Evolutionary conservation across 2,797 vertebrate species (phyloP).

Genomic region (Nannoperca obscura): DNA sequence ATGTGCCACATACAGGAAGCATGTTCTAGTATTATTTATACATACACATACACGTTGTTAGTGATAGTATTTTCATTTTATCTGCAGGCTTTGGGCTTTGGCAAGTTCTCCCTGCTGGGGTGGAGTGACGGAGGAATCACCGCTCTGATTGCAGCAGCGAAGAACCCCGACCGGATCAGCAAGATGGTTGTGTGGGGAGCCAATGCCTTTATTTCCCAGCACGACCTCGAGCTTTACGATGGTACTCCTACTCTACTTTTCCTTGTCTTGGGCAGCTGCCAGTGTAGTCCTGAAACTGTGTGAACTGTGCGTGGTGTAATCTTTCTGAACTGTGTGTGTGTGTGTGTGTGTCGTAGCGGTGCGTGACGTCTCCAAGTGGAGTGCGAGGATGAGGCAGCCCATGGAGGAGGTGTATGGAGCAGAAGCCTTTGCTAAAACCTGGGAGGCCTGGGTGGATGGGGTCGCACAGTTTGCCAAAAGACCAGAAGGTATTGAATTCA

Average conservation of each 20-base stretch:
- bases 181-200: slow-evolving; percentile 92
- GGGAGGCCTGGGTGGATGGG: slow-evolving; percentile 90
- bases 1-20: not conserved
- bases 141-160: slow-evolving; percentile 89
- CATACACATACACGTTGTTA: not conserved
- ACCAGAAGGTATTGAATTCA: slow-evolving; percentile 83
- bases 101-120: slow-evolving; percentile 90
- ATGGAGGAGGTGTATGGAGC: slow-evolving; percentile 91
- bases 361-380: slow-evolving; percentile 92
- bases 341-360: slow-evolving; percentile 78
- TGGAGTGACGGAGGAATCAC: slow-evolving; percentile 95
- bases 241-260: slow-evolving; percentile 66
- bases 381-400: slow-evolving; percentile 86
- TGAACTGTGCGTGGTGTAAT: not conserved
- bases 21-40: not conserved
- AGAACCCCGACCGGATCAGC: slow-evolving; percentile 83
- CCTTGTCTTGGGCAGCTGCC: not conserved
- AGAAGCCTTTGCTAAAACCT: slow-evolving; percentile 87
- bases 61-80: not conserved
- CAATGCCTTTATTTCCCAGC: slow-evolving; percentile 86
- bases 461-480: slow-evolving; percentile 82
- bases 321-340: not conserved
- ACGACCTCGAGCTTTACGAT: slow-evolving; percentile 88
- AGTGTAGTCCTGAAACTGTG: not conserved
- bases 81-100: slow-evolving; percentile 86